Conservation (phyloP, 2,888 invertebrate species). For the Pandemis cinnamomeana region DNA sequence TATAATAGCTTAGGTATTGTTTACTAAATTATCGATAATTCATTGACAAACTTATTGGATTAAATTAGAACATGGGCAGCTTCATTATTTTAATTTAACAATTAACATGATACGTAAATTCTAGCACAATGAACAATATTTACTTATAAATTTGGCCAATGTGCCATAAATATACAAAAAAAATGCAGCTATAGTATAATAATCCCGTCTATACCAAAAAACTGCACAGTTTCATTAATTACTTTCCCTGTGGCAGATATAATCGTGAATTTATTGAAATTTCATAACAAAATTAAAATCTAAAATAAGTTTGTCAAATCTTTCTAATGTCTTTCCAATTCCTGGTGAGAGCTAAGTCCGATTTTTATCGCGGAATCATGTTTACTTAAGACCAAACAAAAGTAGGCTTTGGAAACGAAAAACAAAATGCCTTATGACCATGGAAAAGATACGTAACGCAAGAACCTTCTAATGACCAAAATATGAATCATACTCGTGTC, state of each 20-base stretch:
- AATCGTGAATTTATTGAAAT: not conserved
- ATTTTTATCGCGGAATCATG: not conserved
- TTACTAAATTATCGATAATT: conserved; percentile 46
- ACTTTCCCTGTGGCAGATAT: not conserved
- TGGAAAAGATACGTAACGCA: not conserved
- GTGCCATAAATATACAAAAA: not conserved
- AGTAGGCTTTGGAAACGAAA: not conserved
- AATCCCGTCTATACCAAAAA: not conserved
- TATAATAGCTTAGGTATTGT: conserved; percentile 61
- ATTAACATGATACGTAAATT: not conserved
- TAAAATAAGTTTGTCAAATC: conserved; percentile 39
- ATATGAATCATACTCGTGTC: not conserved
- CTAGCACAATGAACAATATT: not conserved
- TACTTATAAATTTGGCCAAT: not conserved
- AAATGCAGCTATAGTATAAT: not conserved
- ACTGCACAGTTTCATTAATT: not conserved
- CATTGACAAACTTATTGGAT: conserved; percentile 59
- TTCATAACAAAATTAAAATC: not conserved
- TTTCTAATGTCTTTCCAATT: conserved; percentile 12
- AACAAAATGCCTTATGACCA: not conserved
- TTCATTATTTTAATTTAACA: not conserved
- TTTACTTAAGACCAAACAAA: not conserved
- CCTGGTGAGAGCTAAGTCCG: conserved; percentile 34
- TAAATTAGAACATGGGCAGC: conserved; percentile 44
- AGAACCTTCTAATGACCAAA: not conserved